A percentile compares a stretch with the other conserved stretches of the same genome.
These are phyloP conservation scores for Poeciliopsis turneri DNA, from an alignment of 2,797 vertebrate species.

Conservation along the genomic window DNA sequence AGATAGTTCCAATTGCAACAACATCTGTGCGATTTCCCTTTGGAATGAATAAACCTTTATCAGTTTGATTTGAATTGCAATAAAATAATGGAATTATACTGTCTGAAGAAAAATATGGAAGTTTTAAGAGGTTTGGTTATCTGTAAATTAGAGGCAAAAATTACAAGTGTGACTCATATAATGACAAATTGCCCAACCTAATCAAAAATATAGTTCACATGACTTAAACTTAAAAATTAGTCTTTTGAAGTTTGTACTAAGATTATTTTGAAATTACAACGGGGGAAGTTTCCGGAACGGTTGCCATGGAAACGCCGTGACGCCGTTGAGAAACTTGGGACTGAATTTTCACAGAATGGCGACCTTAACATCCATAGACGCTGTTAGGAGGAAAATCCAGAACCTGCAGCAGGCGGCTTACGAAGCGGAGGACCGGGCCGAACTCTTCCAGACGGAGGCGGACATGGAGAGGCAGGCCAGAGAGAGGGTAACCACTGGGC, in stretches of 20 bases:
- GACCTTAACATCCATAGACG: conserved; percentile 78
- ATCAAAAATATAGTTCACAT: not conserved
- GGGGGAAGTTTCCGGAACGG: conserved; percentile 12
- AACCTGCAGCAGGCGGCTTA: conserved; percentile 84
- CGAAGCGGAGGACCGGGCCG: conserved; percentile 85
- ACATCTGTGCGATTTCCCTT: not conserved
- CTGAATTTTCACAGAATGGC: conserved; percentile 66
- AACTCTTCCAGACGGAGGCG: conserved; percentile 79
- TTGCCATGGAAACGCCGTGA: conserved; percentile 45
- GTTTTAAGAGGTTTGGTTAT: not conserved
- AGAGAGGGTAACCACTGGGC: conserved; percentile 70
- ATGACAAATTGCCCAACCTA: not conserved
- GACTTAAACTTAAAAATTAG: not conserved
- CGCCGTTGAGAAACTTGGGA: not conserved
- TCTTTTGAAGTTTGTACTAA: not conserved
- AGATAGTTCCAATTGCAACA: not conserved
- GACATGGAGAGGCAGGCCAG: conserved; percentile 82
- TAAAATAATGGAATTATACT: not conserved
- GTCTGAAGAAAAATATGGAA: not conserved
- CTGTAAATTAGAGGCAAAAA: not conserved
- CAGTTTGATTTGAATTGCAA: not conserved
- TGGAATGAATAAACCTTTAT: not conserved
- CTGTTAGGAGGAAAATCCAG: conserved; percentile 88
- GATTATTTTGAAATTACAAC: conserved; percentile 39
- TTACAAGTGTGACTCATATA: not conserved